phyloP scores from a whole-genome alignment of 1,140 invertebrate genomes.

The Cataglyphis hispanica region DNA sequence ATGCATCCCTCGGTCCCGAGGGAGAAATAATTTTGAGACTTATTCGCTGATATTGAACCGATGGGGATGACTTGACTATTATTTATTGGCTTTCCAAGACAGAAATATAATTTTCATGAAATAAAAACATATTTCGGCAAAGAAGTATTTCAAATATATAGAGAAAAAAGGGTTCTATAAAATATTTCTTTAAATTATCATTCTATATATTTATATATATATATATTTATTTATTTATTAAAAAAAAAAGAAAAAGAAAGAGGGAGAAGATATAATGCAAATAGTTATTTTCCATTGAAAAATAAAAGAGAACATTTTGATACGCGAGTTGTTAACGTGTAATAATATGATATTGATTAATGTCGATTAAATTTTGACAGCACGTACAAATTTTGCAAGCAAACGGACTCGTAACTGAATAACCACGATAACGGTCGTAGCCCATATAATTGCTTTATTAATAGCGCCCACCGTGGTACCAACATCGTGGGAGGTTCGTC shows the following conservation, averaged over 20 bases:
- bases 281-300: not conserved
- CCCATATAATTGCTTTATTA: conserved; percentile 77
- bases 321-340: too few species aligned
- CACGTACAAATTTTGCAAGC: conserved; percentile 26
- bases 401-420: conserved; percentile 29
- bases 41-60: not conserved
- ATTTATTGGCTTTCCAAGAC: not conserved
- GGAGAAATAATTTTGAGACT: not conserved
- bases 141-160: not conserved
- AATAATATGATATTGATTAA: not conserved
- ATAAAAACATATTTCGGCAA: not conserved
- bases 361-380: conserved; percentile 1
- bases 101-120: not conserved
- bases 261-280: not conserved
- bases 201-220: too few species aligned
- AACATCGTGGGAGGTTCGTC: conserved; percentile 67
- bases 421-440: conserved; percentile 66
- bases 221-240: too few species aligned
- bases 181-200: too few species aligned
- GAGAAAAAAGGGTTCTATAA: not conserved
- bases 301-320: not conserved
- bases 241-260: too few species aligned
- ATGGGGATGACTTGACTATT: not conserved
- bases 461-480: conserved; percentile 59
- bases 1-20: not conserved